Conservation (phyloP, 1,140 invertebrate species). For the Euglossa dilemma region DNA sequence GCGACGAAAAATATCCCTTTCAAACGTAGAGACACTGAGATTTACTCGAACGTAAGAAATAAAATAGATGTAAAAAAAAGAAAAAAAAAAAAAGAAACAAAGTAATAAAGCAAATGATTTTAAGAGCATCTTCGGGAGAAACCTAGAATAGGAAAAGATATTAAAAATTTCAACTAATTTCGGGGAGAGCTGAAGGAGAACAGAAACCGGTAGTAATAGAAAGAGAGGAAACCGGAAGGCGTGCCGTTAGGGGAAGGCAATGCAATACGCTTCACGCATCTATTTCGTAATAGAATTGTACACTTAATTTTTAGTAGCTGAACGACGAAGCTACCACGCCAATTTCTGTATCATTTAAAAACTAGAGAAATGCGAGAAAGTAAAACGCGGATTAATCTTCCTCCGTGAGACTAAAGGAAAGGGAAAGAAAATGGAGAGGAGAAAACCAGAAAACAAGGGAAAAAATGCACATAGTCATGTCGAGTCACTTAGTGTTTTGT, state of each 20-base stretch:
- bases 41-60: not conserved
- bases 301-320: conserved; percentile 74
- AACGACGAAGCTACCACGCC: conserved; percentile 44
- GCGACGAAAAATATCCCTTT: no score
- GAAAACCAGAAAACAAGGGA: conserved; percentile 55
- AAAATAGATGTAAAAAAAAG: not conserved
- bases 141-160: not conserved
- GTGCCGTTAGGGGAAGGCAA: conserved; percentile 82
- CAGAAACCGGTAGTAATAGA: conserved; percentile 8
- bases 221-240: conserved; percentile 47
- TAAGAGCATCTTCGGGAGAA: not conserved
- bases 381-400: conserved; percentile 35
- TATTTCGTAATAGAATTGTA: conserved; percentile 74
- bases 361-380: not conserved
- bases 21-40: not conserved
- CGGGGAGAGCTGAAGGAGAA: not conserved
- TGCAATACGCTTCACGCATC: conserved; percentile 81
- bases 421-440: not conserved
- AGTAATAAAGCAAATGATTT: not conserved
- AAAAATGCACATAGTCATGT: conserved; percentile 78
- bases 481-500: conserved; percentile 81
- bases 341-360: conserved; percentile 7
- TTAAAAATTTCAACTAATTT: not conserved
- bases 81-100: not conserved
- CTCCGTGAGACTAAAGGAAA: not conserved